phyloP scores from a whole-genome alignment of 2,113 vertebrate genomes.

The Todiramphus saurophagus region DNA sequence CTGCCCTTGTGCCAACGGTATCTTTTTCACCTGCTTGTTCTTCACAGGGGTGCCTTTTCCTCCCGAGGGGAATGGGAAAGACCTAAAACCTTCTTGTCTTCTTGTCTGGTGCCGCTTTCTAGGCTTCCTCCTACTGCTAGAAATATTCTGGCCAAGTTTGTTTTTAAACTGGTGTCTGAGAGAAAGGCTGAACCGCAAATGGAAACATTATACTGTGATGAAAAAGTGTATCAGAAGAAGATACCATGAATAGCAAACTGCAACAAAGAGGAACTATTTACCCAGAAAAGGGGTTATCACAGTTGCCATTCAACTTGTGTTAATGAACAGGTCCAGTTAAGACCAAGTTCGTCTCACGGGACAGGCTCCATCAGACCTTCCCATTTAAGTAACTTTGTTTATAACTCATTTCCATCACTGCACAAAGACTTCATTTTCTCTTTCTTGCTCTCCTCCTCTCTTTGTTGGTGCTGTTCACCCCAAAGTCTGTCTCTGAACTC shows the following conservation, averaged over 20 bases:
- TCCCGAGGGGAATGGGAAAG: not conserved
- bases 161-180: not conserved
- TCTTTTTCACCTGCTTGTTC: not conserved
- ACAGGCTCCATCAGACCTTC: slow-evolving; percentile 58
- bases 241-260: not conserved
- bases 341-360: slow-evolving; percentile 59
- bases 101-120: not conserved
- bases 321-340: slow-evolving; percentile 65
- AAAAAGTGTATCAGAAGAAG: slow-evolving; percentile 31
- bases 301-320: slow-evolving; percentile 51
- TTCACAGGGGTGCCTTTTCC: not conserved
- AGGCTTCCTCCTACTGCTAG: not conserved
- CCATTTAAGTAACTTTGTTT: slow-evolving; percentile 76
- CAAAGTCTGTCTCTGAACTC: slow-evolving; percentile 73
- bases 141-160: not conserved
- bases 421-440: slow-evolving; percentile 71
- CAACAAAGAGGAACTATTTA: slow-evolving; percentile 50
- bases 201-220: not conserved
- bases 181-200: not conserved
- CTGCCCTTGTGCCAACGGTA: not conserved
- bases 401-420: slow-evolving; percentile 55
- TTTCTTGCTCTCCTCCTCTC: slow-evolving; percentile 59
- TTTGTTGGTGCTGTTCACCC: slow-evolving; percentile 78
- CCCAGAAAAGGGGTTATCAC: slow-evolving; percentile 33
- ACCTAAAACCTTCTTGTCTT: not conserved